phyloP scores from a whole-genome alignment of 1,140 invertebrate species.

The Ruditapes philippinarum region DNA sequence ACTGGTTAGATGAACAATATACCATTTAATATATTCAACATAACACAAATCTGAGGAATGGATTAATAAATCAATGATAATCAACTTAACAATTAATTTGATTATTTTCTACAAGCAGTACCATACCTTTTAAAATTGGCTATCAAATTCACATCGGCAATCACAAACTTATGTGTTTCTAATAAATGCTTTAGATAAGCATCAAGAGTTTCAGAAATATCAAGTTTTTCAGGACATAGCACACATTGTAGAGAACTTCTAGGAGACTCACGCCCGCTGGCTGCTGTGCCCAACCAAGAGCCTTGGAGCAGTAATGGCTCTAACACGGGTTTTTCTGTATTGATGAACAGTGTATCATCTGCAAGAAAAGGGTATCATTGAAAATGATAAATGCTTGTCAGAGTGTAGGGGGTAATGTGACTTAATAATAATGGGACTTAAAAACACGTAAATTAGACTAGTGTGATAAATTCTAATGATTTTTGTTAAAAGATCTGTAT shows the following conservation, averaged over 20 bases:
- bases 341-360: slow-evolving; percentile 50
- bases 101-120: no score
- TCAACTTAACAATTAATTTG: no score
- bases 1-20: no score
- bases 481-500: no score
- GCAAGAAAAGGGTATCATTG: no score
- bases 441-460: no score
- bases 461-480: no score
- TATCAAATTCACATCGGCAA: slow-evolving; percentile 93
- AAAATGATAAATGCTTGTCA: no score
- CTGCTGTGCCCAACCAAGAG: background rate
- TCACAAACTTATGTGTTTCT: slow-evolving; percentile 92
- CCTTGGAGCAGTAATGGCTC: slow-evolving; percentile 70
- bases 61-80: no score
- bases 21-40: no score
- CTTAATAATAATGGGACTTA: no score
- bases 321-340: slow-evolving; percentile 63
- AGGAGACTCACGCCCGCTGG: background rate
- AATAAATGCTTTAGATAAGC: slow-evolving; percentile 92
- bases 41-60: no score
- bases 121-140: slow-evolving; percentile 91
- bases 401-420: background rate
- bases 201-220: slow-evolving; percentile 81
- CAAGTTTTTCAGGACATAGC: slow-evolving; percentile 71
- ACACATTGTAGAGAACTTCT: slow-evolving; percentile 66